A percentile compares a stretch with the other conserved stretches of the same genome.
Evolutionary conservation across 2,888 invertebrate genomes (phyloP).

Genomic region (Nowickia ferox): DNA sequence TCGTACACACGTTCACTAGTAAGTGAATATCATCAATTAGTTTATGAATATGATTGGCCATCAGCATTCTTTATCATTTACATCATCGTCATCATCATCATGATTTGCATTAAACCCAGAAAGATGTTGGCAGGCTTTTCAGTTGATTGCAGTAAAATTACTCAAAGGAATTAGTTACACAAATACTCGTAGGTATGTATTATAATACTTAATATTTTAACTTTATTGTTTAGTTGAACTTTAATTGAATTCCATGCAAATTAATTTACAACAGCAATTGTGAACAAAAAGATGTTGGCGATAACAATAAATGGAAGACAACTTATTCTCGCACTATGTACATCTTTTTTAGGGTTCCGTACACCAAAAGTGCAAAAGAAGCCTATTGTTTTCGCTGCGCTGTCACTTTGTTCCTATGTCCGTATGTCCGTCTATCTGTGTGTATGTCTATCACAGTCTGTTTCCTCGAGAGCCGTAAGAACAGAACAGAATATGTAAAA

Average conservation of each 20-base stretch:
- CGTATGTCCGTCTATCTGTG: too few relatives aligned
- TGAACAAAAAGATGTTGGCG: neutral
- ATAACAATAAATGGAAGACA: too few relatives aligned
- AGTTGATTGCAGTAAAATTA: slow-evolving; percentile 19
- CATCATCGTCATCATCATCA: neutral
- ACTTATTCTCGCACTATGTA: too few relatives aligned
- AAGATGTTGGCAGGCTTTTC: slow-evolving; percentile 1
- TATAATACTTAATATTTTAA: neutral
- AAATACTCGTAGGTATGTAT: too few relatives aligned
- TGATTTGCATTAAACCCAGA: slow-evolving; percentile 1
- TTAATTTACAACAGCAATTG: neutral
- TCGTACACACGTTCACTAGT: neutral
- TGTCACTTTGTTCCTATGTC: too few relatives aligned
- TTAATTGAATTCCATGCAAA: neutral
- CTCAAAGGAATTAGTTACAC: neutral
- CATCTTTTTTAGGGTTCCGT: too few relatives aligned
- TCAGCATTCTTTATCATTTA: slow-evolving; percentile 18
- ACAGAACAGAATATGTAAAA: too few relatives aligned
- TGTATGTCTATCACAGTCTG: too few relatives aligned
- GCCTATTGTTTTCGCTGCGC: too few relatives aligned
- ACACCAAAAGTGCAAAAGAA: too few relatives aligned
- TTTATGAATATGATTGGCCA: slow-evolving; percentile 29
- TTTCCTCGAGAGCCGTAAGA: too few relatives aligned
- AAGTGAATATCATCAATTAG: slow-evolving; percentile 3
- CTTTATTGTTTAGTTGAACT: slow-evolving; percentile 3